These are phyloP conservation scores for Cyprinodon variegatus DNA, from an alignment of 2,113 vertebrate genomes.

Conservation along the genomic window DNA sequence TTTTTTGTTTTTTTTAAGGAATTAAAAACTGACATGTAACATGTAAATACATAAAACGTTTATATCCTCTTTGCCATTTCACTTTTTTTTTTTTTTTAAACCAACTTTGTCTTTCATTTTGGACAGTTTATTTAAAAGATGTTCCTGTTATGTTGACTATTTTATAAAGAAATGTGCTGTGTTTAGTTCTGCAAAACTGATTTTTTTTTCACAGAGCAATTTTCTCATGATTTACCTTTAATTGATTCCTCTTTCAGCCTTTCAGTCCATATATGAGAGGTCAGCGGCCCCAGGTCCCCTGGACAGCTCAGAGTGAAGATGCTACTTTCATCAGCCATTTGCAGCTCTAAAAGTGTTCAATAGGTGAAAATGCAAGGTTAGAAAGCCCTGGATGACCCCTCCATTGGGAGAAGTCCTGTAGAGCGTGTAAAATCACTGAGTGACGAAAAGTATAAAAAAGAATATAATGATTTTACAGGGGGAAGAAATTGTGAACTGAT, in stretches of 20 bases:
- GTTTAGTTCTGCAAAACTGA: neutral
- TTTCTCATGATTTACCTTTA: neutral
- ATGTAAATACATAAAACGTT: too few species aligned
- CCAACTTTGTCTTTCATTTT: neutral
- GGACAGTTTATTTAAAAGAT: neutral
- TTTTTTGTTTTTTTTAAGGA: too few species aligned
- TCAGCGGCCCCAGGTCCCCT: neutral
- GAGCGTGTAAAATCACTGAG: conserved; percentile 2
- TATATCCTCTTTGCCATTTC: too few species aligned
- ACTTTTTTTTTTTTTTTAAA: too few species aligned
- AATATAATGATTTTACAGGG: neutral
- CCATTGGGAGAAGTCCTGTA: conserved; percentile 10
- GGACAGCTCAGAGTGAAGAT: conserved; percentile 4
- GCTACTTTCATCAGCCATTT: conserved; percentile 23
- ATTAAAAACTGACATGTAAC: too few species aligned
- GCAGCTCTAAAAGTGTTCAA: conserved; percentile 25
- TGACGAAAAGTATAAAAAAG: conserved; percentile 11
- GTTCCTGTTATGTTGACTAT: neutral
- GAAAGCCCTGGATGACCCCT: conserved; percentile 1
- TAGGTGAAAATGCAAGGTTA: conserved; percentile 21
- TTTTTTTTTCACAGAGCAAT: neutral
- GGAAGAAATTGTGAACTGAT: conserved; percentile 5
- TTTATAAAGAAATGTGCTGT: neutral
- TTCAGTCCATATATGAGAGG: conserved; percentile 11
- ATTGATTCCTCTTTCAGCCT: neutral